phyloP scores from a whole-genome alignment of 2,797 vertebrate species.

The Hypotaenidia okinawae region DNA sequence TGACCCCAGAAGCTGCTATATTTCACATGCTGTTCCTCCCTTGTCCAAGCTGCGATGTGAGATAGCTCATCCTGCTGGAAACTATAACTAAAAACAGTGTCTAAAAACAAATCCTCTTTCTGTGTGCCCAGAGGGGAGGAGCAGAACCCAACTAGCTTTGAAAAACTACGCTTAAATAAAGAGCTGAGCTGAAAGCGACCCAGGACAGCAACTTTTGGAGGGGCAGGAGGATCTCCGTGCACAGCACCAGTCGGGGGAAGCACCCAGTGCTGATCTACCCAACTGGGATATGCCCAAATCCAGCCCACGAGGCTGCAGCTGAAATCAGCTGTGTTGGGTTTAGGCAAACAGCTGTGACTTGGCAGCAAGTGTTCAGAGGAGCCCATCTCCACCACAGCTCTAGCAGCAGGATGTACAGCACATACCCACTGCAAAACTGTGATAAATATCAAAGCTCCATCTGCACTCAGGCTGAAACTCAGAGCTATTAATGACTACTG shows the following conservation, averaged over 20 bases:
- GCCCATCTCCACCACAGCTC: constrained; percentile 17
- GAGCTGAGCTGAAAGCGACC: background rate
- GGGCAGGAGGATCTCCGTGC: background rate
- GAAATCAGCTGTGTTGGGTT: background rate
- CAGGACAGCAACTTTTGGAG: background rate
- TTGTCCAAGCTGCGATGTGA: background rate
- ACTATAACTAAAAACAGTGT: background rate
- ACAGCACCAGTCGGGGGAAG: background rate
- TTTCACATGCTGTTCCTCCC: constrained; percentile 33
- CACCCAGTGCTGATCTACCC: background rate
- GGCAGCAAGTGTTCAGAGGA: constrained; percentile 10
- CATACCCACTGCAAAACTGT: background rate
- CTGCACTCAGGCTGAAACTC: background rate
- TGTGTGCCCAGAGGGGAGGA: background rate
- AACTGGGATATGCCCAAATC: background rate
- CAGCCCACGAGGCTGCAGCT: background rate
- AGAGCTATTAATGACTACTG: background rate
- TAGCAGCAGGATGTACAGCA: constrained; percentile 45
- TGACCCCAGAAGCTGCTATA: background rate
- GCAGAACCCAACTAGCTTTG: background rate
- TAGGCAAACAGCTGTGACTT: background rate
- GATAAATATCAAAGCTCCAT: constrained; percentile 30
- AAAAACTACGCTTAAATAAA: background rate
- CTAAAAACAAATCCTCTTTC: background rate
- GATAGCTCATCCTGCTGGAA: constrained; percentile 13